These are phyloP conservation scores for Cryptophagus acutangulus DNA, from an alignment of 2,888 invertebrate species.

Conservation along the genomic window DNA sequence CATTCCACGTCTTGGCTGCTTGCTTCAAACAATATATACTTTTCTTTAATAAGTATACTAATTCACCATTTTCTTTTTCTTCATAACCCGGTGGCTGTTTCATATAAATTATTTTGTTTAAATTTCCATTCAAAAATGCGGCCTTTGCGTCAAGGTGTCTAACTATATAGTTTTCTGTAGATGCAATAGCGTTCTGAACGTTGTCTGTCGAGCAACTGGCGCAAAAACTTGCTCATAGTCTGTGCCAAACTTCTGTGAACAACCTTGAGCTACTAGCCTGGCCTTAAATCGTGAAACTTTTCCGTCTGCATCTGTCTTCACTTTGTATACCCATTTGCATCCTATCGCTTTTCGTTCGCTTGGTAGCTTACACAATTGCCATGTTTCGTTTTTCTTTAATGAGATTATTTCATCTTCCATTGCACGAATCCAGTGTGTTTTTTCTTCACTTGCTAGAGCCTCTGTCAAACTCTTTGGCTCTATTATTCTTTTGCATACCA, in stretches of 20 bases:
- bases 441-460: neutral
- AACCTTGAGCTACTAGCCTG: constrained; percentile 15
- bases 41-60: neutral
- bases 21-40: constrained; percentile 16
- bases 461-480: neutral
- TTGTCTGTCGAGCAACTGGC: neutral
- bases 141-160: neutral
- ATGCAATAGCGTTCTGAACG: neutral
- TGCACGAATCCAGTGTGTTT: neutral
- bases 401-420: constrained; percentile 1
- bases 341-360: neutral
- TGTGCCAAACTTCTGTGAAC: constrained; percentile 12
- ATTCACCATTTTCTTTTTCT: neutral
- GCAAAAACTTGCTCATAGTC: constrained; percentile 12
- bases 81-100: neutral
- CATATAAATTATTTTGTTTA: neutral
- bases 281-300: constrained; percentile 9
- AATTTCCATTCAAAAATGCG: neutral
- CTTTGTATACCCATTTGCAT: neutral
- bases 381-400: neutral
- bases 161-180: neutral
- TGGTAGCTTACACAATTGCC: neutral
- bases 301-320: neutral
- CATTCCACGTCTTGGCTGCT: constrained; percentile 13
- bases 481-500: too few relatives aligned